Percentiles rank a stretch among this genome's conserved stretches.
Conservation (phyloP, 2,888 invertebrate species). For the Caenorhabditis macrosperma region DNA sequence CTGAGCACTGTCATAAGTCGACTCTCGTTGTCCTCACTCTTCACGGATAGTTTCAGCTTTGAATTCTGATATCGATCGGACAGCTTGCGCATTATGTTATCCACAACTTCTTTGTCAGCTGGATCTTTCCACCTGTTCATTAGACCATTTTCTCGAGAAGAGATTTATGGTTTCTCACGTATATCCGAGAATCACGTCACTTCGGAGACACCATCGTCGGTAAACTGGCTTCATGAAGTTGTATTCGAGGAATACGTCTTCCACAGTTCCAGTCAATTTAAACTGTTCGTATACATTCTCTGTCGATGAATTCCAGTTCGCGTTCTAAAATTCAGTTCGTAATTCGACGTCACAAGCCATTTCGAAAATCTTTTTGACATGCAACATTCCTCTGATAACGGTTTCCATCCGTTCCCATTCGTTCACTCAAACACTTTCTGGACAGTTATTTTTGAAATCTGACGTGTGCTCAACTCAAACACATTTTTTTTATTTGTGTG, state of each 20-base stretch:
- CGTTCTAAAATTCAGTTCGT: conserved; percentile 36
- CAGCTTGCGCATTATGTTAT: conserved; percentile 37
- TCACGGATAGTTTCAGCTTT: conserved; percentile 23
- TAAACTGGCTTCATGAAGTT: conserved; percentile 22
- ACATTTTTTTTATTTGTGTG: neutral
- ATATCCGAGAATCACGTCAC: conserved; percentile 41
- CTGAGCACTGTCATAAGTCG: conserved; percentile 36
- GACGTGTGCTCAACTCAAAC: no score
- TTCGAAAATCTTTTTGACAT: neutral
- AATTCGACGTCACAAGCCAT: neutral
- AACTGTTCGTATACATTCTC: conserved; percentile 29
- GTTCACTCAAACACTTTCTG: no score
- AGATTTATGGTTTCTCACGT: conserved; percentile 49
- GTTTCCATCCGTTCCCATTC: neutral
- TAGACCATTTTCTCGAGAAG: neutral
- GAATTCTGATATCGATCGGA: conserved; percentile 13
- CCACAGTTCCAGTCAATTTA: conserved; percentile 38
- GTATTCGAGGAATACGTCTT: conserved; percentile 42
- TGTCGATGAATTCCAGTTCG: conserved; percentile 13
- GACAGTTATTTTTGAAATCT: no score
- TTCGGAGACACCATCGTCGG: conserved; percentile 38
- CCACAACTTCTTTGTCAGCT: neutral
- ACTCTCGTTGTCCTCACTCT: conserved; percentile 19
- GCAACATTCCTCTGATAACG: neutral
- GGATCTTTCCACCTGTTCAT: conserved; percentile 28